phyloP scores from a whole-genome alignment of 2,888 invertebrate genomes.

The Thumatha senex region DNA sequence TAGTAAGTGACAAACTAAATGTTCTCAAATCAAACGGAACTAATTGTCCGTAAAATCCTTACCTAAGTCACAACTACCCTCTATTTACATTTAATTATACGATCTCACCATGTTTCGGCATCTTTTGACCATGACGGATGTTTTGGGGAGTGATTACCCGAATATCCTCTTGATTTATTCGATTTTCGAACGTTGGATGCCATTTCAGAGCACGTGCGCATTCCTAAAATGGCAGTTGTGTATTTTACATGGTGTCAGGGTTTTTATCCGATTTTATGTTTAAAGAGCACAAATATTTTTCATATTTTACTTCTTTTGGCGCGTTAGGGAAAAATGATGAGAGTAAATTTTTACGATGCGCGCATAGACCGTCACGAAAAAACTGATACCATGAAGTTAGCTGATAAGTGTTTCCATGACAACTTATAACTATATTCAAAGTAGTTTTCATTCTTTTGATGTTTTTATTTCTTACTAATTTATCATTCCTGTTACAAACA shows the following conservation, averaged over 20 bases:
- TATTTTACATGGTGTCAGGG: constrained; percentile 41
- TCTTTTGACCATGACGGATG: constrained; percentile 41
- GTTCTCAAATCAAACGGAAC: background rate
- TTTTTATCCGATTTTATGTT: constrained; percentile 2
- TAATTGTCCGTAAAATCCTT: constrained; percentile 12
- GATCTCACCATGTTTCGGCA: constrained; percentile 21
- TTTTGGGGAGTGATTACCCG: constrained; percentile 68
- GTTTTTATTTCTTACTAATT: no score
- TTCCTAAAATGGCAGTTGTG: constrained; percentile 55
- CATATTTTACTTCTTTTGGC: no score
- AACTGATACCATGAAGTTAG: no score
- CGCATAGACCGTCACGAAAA: no score
- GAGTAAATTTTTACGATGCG: no score
- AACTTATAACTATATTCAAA: no score
- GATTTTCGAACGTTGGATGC: constrained; percentile 62
- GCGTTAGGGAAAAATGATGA: no score
- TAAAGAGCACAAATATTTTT: background rate
- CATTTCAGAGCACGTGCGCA: constrained; percentile 73
- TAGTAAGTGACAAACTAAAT: background rate
- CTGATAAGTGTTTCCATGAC: no score
- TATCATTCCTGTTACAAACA: no score
- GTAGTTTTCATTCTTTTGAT: no score
- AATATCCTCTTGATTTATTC: constrained; percentile 78
- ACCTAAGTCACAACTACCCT: constrained; percentile 16
- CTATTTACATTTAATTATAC: constrained; percentile 45